Base-by-base conservation (phyloP, 2,113 vertebrate genomes). In the Uria aalge region DNA sequence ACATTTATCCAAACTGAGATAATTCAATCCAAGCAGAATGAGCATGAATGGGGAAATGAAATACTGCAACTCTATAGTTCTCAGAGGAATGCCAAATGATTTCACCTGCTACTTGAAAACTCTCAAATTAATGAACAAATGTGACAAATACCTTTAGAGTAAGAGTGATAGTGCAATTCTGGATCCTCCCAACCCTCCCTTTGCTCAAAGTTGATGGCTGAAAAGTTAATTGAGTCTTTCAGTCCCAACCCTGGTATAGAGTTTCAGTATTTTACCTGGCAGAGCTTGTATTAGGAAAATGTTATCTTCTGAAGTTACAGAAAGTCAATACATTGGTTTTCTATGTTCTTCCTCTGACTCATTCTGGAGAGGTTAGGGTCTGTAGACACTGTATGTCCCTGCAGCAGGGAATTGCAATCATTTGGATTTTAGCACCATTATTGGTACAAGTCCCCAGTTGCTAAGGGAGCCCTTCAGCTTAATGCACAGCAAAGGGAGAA, bases 21-120 rank as follows among this genome's bases (percentile, higher is more conserved):
- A 16, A 40, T 30, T 64, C 41, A 89, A 12, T 3, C 7, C 1
- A 2, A 26, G 17, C 6, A 48, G 15, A 83, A 53, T 4, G 11
- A 69, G 5, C 6, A 64, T 2, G 3, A 19, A 4, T 11, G 3
- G 3, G 4, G 14, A 79, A 74, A 50, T 11, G 0, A 45, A 62
- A 43, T 16, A 12, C 0, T 22, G 1, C 15, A 38, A 21, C 29
- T 59, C 20, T 19, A 1, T 12, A 23, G 5, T 36, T 24, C 23
- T 38, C 43, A 71, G 9, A 68, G 36, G 9, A 79, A 75, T 27
- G 11, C 0, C 2, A 67, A 40, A n/a, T 69, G 11, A 41, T 82
- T 82, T 63, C 55, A 43, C 3, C 5, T 56, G 3, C 4, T 27
- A 15, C 41, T 41, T 66, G 38, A 87, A 67, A 87, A 41, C 2